Conservation (phyloP, 2,888 invertebrate species). For the Heliconius erato region DNA sequence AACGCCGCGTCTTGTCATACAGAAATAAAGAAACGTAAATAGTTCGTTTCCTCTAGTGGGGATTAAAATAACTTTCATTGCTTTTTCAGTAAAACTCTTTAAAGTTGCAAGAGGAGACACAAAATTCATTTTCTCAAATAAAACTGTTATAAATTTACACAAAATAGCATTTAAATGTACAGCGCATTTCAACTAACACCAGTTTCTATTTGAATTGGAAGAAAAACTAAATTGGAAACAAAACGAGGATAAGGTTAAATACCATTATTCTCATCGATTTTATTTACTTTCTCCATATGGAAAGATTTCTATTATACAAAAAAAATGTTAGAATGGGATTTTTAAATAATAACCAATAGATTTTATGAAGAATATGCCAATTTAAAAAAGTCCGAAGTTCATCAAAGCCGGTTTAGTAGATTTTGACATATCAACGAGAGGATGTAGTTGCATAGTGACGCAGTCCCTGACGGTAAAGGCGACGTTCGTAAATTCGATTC, state of each 20-base stretch:
- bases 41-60: background rate
- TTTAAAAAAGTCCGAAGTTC: too few species aligned
- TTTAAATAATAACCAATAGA: too few species aligned
- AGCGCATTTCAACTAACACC: background rate
- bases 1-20: background rate
- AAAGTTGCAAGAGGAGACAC: background rate
- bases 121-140: background rate
- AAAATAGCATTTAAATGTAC: background rate
- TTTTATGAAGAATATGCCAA: too few species aligned
- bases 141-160: background rate
- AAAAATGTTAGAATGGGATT: too few species aligned
- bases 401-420: too few species aligned
- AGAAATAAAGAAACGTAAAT: background rate
- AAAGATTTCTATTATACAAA: too few species aligned
- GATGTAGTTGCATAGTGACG: too few species aligned
- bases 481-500: too few species aligned
- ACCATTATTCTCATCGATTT: background rate
- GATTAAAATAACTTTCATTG: background rate
- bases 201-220: constrained; percentile 13
- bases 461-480: too few species aligned
- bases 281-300: too few species aligned
- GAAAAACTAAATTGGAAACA: background rate
- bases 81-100: background rate
- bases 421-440: too few species aligned
- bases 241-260: constrained; percentile 14